Evolutionary conservation across 2,113 vertebrate species (phyloP).

Genomic region (Cephalopterus ornatus): DNA sequence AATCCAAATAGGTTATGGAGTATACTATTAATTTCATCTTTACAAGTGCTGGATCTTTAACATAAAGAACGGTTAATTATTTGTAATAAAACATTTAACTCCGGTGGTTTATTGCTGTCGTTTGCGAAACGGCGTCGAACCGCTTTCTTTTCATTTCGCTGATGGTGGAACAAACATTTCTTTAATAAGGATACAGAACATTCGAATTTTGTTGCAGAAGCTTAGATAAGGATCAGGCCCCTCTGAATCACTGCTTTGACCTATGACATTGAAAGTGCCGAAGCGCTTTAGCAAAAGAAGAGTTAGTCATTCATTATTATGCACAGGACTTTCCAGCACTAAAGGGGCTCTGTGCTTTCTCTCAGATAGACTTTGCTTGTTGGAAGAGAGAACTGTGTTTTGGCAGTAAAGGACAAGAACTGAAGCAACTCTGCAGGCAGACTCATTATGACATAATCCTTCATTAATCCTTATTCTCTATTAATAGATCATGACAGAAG

Average conservation of each 20-base stretch:
- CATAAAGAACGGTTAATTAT: constrained; percentile 74
- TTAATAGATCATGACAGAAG: constrained; percentile 84
- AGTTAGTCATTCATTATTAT: constrained; percentile 88
- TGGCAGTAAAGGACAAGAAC: constrained; percentile 82
- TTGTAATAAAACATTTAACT: constrained; percentile 79
- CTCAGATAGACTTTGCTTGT: constrained; percentile 91
- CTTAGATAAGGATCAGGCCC: constrained; percentile 87
- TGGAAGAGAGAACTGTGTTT: constrained; percentile 89
- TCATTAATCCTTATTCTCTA: constrained; percentile 84
- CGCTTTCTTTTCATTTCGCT: constrained; percentile 79
- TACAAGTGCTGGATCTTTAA: constrained; percentile 66
- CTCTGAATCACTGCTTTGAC: constrained; percentile 86
- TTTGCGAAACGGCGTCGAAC: constrained; percentile 78
- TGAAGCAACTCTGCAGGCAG: constrained; percentile 77
- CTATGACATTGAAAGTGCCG: constrained; percentile 85
- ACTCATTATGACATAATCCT: constrained; percentile 88
- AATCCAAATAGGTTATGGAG: constrained; percentile 50
- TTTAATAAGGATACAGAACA: constrained; percentile 86
- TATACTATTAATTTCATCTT: constrained; percentile 57
- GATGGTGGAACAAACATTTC: constrained; percentile 89
- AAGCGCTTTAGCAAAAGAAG: constrained; percentile 81
- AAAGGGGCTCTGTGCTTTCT: constrained; percentile 82
- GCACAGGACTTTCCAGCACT: constrained; percentile 80
- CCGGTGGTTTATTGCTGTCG: constrained; percentile 72
- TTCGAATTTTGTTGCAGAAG: constrained; percentile 83